phyloP scores from a whole-genome alignment of 2,797 vertebrate species.

The Muscicapa comitata region DNA sequence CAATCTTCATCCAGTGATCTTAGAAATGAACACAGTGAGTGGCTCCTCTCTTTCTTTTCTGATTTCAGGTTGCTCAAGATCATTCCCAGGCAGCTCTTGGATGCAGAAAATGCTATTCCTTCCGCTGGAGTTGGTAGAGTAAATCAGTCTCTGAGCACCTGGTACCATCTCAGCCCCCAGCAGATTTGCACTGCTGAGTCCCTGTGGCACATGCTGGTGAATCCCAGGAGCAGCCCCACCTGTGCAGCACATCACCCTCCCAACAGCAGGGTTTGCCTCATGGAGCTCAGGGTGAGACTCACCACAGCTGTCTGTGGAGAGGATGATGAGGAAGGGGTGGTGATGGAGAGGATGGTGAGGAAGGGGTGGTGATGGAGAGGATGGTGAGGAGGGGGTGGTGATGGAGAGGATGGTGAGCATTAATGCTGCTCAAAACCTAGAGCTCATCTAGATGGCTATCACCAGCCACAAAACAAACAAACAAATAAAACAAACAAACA shows the following conservation, averaged over 20 bases:
- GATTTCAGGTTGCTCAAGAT: background rate
- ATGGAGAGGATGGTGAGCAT: background rate
- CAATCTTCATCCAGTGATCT: background rate
- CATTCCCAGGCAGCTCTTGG: background rate
- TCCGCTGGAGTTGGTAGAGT: background rate
- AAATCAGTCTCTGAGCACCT: background rate
- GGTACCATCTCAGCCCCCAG: background rate
- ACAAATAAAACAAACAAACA: background rate
- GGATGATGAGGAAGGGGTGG: background rate
- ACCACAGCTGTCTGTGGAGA: background rate
- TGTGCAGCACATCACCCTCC: background rate
- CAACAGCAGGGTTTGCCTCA: background rate
- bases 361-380: background rate
- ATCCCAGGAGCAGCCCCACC: fast-evolving
- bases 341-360: background rate
- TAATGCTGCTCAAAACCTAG: fast-evolving
- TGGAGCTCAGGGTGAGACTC: background rate
- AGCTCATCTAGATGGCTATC: background rate
- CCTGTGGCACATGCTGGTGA: fast-evolving
- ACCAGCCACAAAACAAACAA: background rate
- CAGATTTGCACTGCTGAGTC: background rate
- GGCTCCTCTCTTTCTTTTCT: background rate
- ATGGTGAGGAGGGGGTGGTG: background rate
- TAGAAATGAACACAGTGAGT: background rate
- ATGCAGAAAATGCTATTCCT: background rate